Percentiles rank a stretch among this genome's conserved stretches.
Evolutionary conservation across 30 jellyfish, hydroid and myxozoan genomes (phyloP).

Genomic region (Cassiopea andromeda): DNA sequence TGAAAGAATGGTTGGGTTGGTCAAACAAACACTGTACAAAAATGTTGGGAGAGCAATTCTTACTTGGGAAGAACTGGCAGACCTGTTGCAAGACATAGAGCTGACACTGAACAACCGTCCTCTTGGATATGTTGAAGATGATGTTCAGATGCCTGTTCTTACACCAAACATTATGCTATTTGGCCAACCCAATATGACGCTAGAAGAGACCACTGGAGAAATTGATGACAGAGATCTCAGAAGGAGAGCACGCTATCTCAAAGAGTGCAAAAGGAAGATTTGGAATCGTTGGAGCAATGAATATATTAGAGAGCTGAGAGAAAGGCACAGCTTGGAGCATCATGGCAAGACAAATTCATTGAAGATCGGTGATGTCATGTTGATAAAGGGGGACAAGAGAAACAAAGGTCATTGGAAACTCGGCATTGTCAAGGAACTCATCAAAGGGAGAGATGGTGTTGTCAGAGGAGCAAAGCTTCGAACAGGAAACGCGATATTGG

Average conservation of each 20-base stretch:
- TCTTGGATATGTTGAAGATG: constrained; percentile 74
- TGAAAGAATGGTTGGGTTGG: too few relatives aligned
- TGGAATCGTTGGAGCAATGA: constrained; percentile 57
- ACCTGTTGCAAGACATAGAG: constrained; percentile 38
- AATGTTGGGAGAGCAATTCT: too few relatives aligned
- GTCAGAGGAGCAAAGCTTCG: too few relatives aligned
- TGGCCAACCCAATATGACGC: constrained; percentile 53
- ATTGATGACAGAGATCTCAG: too few relatives aligned
- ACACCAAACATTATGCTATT: constrained; percentile 71
- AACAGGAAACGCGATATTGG: constrained; percentile 20
- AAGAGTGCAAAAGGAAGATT: too few relatives aligned
- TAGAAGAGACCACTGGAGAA: neutral
- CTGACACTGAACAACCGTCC: constrained; percentile 74
- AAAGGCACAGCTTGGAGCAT: constrained; percentile 64
- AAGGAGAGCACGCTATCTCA: too few relatives aligned
- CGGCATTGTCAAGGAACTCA: too few relatives aligned
- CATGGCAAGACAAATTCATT: constrained; percentile 10
- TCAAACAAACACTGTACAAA: too few relatives aligned
- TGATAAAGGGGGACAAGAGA: constrained; percentile 35
- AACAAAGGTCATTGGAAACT: constrained; percentile 20
- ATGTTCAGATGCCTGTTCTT: constrained; percentile 59
- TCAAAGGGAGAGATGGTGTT: too few relatives aligned
- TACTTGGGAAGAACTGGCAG: too few relatives aligned
- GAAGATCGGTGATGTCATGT: constrained; percentile 32
- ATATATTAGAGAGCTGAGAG: constrained; percentile 61